Evolutionary conservation across 2,113 vertebrate species (phyloP).

Genomic region (Cottus gobio): DNA sequence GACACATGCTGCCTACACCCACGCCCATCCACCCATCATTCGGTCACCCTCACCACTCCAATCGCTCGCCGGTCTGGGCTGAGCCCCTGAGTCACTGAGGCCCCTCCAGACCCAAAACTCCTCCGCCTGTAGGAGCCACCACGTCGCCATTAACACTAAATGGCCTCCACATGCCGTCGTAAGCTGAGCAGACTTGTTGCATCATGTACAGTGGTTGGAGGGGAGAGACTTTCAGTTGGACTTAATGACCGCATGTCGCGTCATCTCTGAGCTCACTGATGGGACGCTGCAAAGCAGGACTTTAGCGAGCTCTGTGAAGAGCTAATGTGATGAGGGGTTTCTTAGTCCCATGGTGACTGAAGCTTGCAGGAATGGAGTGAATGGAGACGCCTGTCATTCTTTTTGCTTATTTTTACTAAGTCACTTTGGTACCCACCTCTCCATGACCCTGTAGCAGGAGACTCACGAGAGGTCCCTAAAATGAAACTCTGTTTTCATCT

Average conservation of each 20-base stretch:
- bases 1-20: slow-evolving; percentile 98
- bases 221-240: slow-evolving; percentile 61
- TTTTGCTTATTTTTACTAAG: slow-evolving; percentile 84
- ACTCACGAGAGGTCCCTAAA: slow-evolving; percentile 76
- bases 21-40: slow-evolving; percentile 98
- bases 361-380: slow-evolving; percentile 64
- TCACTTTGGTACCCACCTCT: slow-evolving; percentile 86
- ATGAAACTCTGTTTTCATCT: slow-evolving; percentile 74
- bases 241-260: slow-evolving; percentile 40
- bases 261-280: slow-evolving; percentile 51
- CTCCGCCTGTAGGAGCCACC: slow-evolving; percentile 44
- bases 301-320: slow-evolving; percentile 63
- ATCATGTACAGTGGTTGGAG: slow-evolving; percentile 65
- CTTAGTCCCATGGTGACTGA: slow-evolving; percentile 43
- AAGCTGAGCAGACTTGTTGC: slow-evolving; percentile 52
- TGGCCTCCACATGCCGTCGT: slow-evolving; percentile 43
- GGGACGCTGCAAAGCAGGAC: slow-evolving; percentile 47
- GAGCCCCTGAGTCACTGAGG: slow-evolving; percentile 83
- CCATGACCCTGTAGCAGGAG: slow-evolving; percentile 73
- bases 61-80: slow-evolving; percentile 96
- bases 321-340: slow-evolving; percentile 53
- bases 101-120: slow-evolving; percentile 20
- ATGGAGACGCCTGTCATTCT: slow-evolving; percentile 69
- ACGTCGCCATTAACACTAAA: slow-evolving; percentile 72
- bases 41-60: slow-evolving; percentile 91